These are phyloP conservation scores for Gallinago stenura DNA, from an alignment of 2,797 vertebrate genomes.

Conservation along the genomic window DNA sequence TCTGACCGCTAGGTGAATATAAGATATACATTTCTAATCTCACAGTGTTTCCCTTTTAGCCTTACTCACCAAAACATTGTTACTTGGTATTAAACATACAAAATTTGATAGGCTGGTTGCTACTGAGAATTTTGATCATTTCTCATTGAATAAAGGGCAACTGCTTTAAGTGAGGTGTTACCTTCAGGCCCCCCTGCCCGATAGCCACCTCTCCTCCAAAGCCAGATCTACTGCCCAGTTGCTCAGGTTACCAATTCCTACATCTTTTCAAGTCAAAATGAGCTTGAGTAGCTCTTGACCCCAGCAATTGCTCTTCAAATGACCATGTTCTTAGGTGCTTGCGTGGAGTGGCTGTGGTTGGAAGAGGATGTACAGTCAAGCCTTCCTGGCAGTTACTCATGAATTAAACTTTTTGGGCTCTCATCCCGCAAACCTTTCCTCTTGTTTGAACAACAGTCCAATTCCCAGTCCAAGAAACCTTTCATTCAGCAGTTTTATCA, in stretches of 20 bases:
- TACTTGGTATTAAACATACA: background rate
- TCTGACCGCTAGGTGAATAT: background rate
- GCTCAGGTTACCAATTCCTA: background rate
- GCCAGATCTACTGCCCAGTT: background rate
- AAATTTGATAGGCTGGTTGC: background rate
- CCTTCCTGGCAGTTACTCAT: background rate
- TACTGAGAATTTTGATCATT: background rate
- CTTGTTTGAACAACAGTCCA: background rate
- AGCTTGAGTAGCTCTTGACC: background rate
- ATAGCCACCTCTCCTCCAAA: background rate
- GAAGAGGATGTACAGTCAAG: background rate
- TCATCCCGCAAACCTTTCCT: background rate
- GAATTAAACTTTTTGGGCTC: background rate
- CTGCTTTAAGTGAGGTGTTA: accelerated
- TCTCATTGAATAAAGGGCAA: background rate
- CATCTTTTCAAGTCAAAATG: background rate
- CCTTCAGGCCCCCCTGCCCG: background rate
- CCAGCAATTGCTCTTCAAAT: background rate
- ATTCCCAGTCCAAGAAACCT: background rate
- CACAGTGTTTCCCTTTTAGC: background rate
- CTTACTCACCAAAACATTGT: background rate
- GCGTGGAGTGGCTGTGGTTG: background rate
- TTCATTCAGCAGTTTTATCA: background rate
- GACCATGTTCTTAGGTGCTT: background rate
- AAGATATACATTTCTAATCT: background rate